Base-by-base conservation (phyloP, 2,888 invertebrate species). In the Serrognathus titanus region DNA sequence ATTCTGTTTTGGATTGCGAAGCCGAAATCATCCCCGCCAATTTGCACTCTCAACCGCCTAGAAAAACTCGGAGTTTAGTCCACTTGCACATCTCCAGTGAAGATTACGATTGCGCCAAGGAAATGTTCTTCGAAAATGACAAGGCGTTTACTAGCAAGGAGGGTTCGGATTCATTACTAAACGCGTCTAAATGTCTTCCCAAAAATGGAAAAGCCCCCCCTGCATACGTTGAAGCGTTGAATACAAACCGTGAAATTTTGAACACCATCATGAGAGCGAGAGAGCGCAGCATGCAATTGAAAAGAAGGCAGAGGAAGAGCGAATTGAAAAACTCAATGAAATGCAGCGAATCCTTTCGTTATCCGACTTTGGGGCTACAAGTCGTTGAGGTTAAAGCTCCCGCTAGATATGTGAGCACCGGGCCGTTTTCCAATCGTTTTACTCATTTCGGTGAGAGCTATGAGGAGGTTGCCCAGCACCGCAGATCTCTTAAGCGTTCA, bases 31-130 rank as follows among this genome's bases (percentile, higher is more conserved):
- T 92, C 1, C 92, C 92, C 0, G 85, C 84, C 0, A 89, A 88
- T 73, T 82, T 92, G 54, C 82, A 90, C 51, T 92, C 92, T 0
- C 90, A 90, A 71, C 92, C 92, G 47, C 92, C 92, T 0, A 81
- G 90, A 63, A 86, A 88, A 73, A 82, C 89, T 0, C 83, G 87
- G 55, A 90, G 89, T 53, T 74, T 90, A 50, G 82, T 87, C 3
- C 89, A 89, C 74, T 77, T 89, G 48, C 85, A 86, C 67, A 80
- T 85, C 45, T 83, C 85, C 60, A 80, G 83, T 3, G 82, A 82
- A 12, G 88, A 87, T 66, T 76, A 73, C 64, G 64, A 75, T 51
- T 75, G 73, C 53, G 70, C 84, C 81, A 73, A 83, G 79, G 74
- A 82, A 79, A 63, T 83, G 58, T 78, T 77, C 60, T 80, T 79